A percentile compares a stretch with the other conserved stretches of the same genome.
Evolutionary conservation across 2,113 vertebrate species (phyloP).

Genomic region (Ahaetulla prasina): DNA sequence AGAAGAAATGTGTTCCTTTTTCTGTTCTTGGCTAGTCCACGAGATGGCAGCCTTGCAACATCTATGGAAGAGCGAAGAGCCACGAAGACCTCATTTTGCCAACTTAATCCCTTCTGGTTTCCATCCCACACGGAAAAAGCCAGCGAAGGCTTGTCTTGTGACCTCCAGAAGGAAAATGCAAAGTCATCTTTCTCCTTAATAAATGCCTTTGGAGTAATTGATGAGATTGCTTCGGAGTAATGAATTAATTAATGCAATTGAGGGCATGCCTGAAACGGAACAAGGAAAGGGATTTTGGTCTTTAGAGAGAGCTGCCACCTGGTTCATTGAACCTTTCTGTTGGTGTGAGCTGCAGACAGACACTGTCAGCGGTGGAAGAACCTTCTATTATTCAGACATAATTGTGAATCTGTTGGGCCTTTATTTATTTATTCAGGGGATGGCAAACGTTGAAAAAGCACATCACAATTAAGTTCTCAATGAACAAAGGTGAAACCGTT

Average conservation of each 20-base stretch:
- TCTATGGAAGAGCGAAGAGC: not conserved
- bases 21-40: not conserved
- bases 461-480: too few species aligned
- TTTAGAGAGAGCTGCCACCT: slow-evolving; percentile 55
- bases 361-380: not conserved
- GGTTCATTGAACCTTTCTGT: not conserved
- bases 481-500: too few species aligned
- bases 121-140: not conserved
- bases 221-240: not conserved
- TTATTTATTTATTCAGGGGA: too few species aligned
- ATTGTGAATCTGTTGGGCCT: too few species aligned
- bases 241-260: not conserved
- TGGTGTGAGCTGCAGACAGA: not conserved
- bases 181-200: not conserved
- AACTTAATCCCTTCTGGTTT: not conserved
- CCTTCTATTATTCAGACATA: not conserved
- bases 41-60: not conserved
- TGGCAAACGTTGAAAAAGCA: too few species aligned
- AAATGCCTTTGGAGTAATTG: not conserved
- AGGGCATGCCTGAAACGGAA: not conserved
- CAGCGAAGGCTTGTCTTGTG: not conserved
- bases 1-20: not conserved
- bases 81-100: not conserved
- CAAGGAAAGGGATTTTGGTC: not conserved
- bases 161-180: not conserved